A percentile compares a stretch with the other conserved stretches of the same genome.
phyloP scores from a whole-genome alignment of 2,797 vertebrate genomes.

The Oreonectes daqikongensis region DNA sequence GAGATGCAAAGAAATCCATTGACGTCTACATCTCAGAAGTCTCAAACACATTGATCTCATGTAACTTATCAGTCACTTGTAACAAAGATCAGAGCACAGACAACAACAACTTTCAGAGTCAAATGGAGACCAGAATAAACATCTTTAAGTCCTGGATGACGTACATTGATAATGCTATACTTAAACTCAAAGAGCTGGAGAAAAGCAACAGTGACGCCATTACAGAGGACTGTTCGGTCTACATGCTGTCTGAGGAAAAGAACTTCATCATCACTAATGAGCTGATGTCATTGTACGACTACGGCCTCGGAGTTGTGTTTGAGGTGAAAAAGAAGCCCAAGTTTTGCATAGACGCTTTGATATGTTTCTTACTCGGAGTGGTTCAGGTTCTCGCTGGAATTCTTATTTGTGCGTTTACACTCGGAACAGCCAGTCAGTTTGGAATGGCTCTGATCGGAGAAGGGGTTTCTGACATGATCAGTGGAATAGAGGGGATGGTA shows the following conservation, averaged over 20 bases:
- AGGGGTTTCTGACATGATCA: constrained; percentile 55
- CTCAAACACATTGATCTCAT: constrained; percentile 48
- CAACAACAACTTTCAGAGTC: constrained; percentile 47
- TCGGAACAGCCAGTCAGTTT: constrained; percentile 45
- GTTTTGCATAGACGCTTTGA: constrained; percentile 47
- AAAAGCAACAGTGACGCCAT: constrained; percentile 27
- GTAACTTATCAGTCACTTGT: constrained; percentile 37
- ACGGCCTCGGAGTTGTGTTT: constrained; percentile 55
- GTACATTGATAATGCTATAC: constrained; percentile 28
- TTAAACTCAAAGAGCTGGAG: constrained; percentile 48
- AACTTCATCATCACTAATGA: constrained; percentile 47
- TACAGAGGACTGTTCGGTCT: constrained; percentile 48
- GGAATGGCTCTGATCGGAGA: constrained; percentile 51
- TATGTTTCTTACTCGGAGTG: constrained; percentile 49
- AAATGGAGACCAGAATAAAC: constrained; percentile 53
- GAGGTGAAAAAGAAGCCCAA: constrained; percentile 56
- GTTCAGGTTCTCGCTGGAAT: constrained; percentile 49
- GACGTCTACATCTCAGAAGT: constrained; percentile 47
- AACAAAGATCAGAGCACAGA: constrained; percentile 38
- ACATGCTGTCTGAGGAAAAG: constrained; percentile 21
- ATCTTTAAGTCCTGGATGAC: constrained; percentile 49
- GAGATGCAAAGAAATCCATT: constrained; percentile 21
- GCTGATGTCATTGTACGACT: constrained; percentile 50
- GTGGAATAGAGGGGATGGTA: constrained; percentile 52
- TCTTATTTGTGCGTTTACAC: constrained; percentile 46